These are phyloP conservation scores for Megalops atlanticus DNA, from an alignment of 2,113 vertebrate genomes.

Conservation along the genomic window DNA sequence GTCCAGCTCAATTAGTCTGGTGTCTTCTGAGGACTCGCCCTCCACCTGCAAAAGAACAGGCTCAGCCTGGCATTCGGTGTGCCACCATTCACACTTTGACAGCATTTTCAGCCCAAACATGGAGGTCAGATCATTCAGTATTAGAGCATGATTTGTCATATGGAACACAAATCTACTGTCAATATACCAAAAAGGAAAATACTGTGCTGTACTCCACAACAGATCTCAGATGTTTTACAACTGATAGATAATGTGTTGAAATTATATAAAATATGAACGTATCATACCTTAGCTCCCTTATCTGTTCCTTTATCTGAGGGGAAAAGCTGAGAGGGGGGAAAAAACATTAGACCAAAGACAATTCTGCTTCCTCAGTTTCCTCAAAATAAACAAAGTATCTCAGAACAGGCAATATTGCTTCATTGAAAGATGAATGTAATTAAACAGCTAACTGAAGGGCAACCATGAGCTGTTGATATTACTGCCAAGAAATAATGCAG, in stretches of 20 bases:
- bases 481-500: not conserved
- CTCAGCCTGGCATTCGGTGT: not conserved
- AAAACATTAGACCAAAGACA: slow-evolving; percentile 68
- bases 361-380: slow-evolving; percentile 51
- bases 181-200: not conserved
- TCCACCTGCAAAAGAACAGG: slow-evolving; percentile 73
- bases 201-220: slow-evolving; percentile 22
- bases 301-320: slow-evolving; percentile 89
- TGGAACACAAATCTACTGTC: not conserved
- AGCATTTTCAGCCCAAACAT: no score
- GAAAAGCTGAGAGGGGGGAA: slow-evolving; percentile 82
- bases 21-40: slow-evolving; percentile 82
- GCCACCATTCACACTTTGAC: no score
- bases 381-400: not conserved
- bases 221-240: slow-evolving; percentile 34
- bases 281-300: slow-evolving; percentile 89
- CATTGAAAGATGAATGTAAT: not conserved
- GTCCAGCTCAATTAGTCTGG: slow-evolving; percentile 88
- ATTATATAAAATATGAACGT: slow-evolving; percentile 41
- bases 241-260: slow-evolving; percentile 23
- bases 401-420: not conserved
- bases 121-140: not conserved
- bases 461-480: not conserved
- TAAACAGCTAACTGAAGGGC: not conserved
- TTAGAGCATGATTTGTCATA: not conserved